Base-by-base conservation (phyloP, 2,888 invertebrate species). In the Plutella xylostella region DNA sequence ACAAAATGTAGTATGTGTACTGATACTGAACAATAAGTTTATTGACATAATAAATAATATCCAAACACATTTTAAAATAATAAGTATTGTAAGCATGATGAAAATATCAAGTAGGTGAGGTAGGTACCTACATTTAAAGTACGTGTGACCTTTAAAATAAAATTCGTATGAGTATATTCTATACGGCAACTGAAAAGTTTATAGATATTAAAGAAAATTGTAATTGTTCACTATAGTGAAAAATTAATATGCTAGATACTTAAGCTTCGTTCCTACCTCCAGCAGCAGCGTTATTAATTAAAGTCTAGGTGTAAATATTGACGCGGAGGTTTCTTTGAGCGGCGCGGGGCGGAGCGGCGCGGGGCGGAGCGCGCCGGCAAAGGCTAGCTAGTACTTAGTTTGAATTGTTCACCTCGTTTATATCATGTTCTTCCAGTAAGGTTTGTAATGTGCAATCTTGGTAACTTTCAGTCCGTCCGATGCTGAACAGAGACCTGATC, bases 231-330 rank as follows among this genome's bases (percentile, higher is more conserved):
- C n/a, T n/a, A n/a, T n/a, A n/a, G n/a, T n/a, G n/a, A n/a, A n/a
- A n/a, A n/a, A n/a, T n/a, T n/a, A n/a, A n/a, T n/a, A n/a, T n/a
- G 28, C 28, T 28, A 2, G 28, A 57, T 62, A 56, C 65, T 57
- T 18, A 31, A 55, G 56, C 72, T 73, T 65, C 73, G 74, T 73
- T 73, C 75, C 74, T 72, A 73, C 67, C 60, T 55, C 59, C 57
- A 55, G 52, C 51, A 49, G 51, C 55, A 20, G 52, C 55, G 55
- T 58, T 61, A 63, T 67, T 68, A 64, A 68, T 69, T 68, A 66
- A 58, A 56, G 55, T 39, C 48, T 47, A 48, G 51, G 55, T 55
- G 62, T 62, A 65, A 67, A 68, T 66, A 67, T 66, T 65, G n/a
- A 59, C 52, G 57, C 20, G 19, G 12, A 40, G 22, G 18, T 20